These are phyloP conservation scores for Anabacerthia variegaticeps DNA, from an alignment of 2,797 vertebrate species.

Conservation along the genomic window DNA sequence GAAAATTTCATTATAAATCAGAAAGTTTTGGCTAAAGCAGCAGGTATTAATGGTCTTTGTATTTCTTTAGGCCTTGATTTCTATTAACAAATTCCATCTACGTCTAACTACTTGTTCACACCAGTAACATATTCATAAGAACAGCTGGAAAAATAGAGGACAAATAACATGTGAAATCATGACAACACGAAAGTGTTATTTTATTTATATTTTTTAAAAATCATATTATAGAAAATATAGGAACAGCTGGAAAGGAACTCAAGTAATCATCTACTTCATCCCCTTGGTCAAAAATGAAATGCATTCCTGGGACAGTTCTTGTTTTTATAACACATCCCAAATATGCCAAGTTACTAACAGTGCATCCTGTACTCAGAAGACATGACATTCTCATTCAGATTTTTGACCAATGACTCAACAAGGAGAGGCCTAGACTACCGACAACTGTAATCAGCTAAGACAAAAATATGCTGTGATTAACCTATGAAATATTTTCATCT, in stretches of 20 bases:
- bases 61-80: background rate
- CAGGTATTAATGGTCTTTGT: background rate
- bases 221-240: background rate
- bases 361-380: background rate
- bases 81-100: background rate
- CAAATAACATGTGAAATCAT: background rate
- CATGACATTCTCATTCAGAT: background rate
- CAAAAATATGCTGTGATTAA: background rate
- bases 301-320: background rate
- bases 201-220: background rate
- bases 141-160: background rate
- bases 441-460: background rate
- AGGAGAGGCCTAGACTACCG: background rate
- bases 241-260: background rate
- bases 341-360: background rate
- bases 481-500: background rate
- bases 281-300: background rate
- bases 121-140: background rate
- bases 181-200: background rate
- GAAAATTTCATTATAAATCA: background rate
- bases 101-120: background rate
- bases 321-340: background rate
- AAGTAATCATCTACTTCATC: background rate
- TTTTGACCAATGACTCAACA: background rate
- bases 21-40: background rate